Percentiles rank a stretch among this genome's conserved stretches.
phyloP scores from a whole-genome alignment of 2,797 vertebrate species.

The Sebastes kiyomatsui region DNA sequence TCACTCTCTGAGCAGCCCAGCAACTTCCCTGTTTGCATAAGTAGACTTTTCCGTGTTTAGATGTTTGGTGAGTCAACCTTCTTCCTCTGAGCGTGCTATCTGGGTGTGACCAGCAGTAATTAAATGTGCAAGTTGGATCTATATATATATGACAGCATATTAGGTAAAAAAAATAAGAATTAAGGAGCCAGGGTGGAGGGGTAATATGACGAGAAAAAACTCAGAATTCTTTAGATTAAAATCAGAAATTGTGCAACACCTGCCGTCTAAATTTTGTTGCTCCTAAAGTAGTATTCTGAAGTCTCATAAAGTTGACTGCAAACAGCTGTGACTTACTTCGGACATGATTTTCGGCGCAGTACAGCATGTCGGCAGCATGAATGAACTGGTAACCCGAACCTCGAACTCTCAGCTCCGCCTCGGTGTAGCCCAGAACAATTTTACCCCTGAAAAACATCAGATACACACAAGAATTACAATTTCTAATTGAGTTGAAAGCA shows the following conservation, averaged over 20 bases:
- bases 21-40: background rate
- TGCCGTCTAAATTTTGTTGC: too few relatives aligned
- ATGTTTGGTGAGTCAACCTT: background rate
- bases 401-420: slow-evolving; percentile 79
- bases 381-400: slow-evolving; percentile 84
- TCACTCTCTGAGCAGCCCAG: background rate
- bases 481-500: background rate
- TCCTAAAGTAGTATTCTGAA: too few relatives aligned
- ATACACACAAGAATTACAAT: background rate
- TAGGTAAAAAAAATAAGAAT: background rate
- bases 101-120: background rate
- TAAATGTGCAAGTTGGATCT: background rate
- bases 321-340: slow-evolving; percentile 71
- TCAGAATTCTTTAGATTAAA: too few relatives aligned
- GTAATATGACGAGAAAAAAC: too few relatives aligned
- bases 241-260: too few relatives aligned
- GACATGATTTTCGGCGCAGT: slow-evolving; percentile 82
- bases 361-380: slow-evolving; percentile 82
- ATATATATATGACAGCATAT: too few relatives aligned
- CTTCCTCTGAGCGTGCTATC: background rate
- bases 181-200: background rate
- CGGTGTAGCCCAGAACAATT: slow-evolving; percentile 81
- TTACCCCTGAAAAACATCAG: slow-evolving; percentile 68
- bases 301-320: too few relatives aligned
- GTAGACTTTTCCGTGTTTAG: background rate